Evolutionary conservation across 2,888 invertebrate species (phyloP).

Genomic region (Drosophila emarginata): DNA sequence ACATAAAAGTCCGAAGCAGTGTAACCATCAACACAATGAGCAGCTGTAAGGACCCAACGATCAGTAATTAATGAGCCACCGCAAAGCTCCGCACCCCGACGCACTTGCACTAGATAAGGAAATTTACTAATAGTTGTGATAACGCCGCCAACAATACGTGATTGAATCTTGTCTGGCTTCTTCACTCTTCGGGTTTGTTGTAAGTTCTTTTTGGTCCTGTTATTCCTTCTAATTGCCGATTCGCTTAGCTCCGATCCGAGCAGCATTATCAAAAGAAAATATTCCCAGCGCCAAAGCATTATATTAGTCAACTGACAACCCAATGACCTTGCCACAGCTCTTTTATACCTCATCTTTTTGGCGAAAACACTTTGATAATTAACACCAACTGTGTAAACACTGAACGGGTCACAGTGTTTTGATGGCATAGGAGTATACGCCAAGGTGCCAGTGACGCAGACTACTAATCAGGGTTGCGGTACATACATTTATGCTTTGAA

Average conservation of each 20-base stretch:
- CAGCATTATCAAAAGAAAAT: slow-evolving; percentile 38
- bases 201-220: not conserved
- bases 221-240: slow-evolving; percentile 1
- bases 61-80: slow-evolving; percentile 57
- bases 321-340: slow-evolving; percentile 32
- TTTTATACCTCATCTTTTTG: slow-evolving; percentile 52
- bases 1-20: slow-evolving; percentile 31
- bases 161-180: slow-evolving; percentile 3
- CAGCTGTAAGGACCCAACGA: slow-evolving; percentile 64
- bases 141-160: slow-evolving; percentile 51
- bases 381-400: slow-evolving; percentile 61
- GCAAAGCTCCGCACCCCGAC: slow-evolving; percentile 43
- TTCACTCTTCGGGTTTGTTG: not conserved
- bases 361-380: slow-evolving; percentile 24
- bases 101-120: slow-evolving; percentile 48
- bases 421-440: not conserved
- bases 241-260: slow-evolving; percentile 33
- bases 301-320: slow-evolving; percentile 13
- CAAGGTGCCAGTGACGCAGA: not conserved
- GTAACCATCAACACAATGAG: slow-evolving; percentile 53
- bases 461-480: not conserved
- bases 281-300: slow-evolving; percentile 57
- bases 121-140: slow-evolving; percentile 15
- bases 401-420: slow-evolving; percentile 22
- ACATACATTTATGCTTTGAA: not conserved